A percentile compares a stretch with the other conserved stretches of the same genome.
phyloP scores from a whole-genome alignment of 2,888 invertebrate species.

The Lydus trimaculatus region DNA sequence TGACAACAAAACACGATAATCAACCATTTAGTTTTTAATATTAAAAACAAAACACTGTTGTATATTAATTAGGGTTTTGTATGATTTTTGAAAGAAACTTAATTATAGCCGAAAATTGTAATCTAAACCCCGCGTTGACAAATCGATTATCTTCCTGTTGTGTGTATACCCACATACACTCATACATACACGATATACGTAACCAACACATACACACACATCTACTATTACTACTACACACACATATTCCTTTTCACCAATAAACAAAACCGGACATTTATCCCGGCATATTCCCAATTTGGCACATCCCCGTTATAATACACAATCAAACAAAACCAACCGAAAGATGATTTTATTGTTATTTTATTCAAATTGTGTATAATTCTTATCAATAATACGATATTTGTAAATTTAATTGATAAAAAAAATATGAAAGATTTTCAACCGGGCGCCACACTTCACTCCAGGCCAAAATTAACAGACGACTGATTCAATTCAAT shows the following conservation, averaged over 20 bases:
- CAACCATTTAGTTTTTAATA: slow-evolving; percentile 26
- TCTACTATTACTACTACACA: slow-evolving; percentile 19
- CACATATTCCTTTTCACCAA: slow-evolving; percentile 46
- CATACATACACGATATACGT: slow-evolving; percentile 32
- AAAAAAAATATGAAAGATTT: slow-evolving; percentile 34
- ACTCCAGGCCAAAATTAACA: slow-evolving; percentile 66
- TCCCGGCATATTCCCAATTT: slow-evolving; percentile 28
- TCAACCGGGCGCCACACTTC: slow-evolving; percentile 52
- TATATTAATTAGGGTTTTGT: slow-evolving; percentile 34
- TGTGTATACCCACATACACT: slow-evolving; percentile 46
- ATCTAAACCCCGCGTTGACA: slow-evolving; percentile 64
- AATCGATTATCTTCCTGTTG: slow-evolving; percentile 64
- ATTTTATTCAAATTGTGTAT: too few species aligned
- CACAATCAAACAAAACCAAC: too few species aligned
- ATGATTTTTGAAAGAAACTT: slow-evolving; percentile 31
- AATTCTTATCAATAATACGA: too few species aligned
- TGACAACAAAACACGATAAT: slow-evolving; percentile 22
- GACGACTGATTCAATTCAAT: slow-evolving; percentile 67
- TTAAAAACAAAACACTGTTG: slow-evolving; percentile 55
- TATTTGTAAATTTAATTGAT: too few species aligned
- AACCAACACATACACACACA: slow-evolving; percentile 19
- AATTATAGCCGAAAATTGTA: slow-evolving; percentile 60
- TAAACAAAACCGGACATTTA: slow-evolving; percentile 37
- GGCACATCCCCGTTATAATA: slow-evolving; percentile 14
- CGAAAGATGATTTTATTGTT: too few species aligned